These are phyloP conservation scores for Podarcis muralis DNA, from an alignment of 2,113 vertebrate species.

Conservation along the genomic window DNA sequence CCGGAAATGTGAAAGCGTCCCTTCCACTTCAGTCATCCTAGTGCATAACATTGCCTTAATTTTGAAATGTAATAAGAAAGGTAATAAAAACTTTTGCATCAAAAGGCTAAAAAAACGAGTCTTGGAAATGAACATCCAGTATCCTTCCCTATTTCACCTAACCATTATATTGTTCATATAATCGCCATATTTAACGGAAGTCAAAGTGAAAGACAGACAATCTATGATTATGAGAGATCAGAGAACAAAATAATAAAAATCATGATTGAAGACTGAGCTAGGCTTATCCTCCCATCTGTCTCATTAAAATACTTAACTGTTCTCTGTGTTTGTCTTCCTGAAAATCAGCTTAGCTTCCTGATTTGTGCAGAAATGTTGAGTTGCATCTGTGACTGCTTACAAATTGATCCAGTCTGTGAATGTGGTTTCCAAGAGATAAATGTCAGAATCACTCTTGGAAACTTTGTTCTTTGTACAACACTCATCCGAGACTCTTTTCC, in stretches of 20 bases:
- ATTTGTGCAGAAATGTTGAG: constrained; percentile 30
- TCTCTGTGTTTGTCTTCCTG: neutral
- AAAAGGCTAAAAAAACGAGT: neutral
- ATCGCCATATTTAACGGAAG: neutral
- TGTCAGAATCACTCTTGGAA: rapidly evolving
- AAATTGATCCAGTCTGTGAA: constrained; percentile 16
- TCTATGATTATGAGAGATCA: rapidly evolving
- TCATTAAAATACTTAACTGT: neutral
- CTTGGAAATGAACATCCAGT: neutral
- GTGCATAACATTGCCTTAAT: neutral
- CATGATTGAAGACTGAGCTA: neutral
- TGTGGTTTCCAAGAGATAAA: neutral
- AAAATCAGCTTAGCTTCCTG: neutral
- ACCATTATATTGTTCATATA: neutral
- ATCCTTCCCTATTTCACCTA: neutral
- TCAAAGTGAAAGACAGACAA: neutral
- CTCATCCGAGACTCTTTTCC: rapidly evolving
- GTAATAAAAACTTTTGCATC: neutral
- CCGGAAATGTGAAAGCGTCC: neutral
- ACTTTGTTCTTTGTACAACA: neutral
- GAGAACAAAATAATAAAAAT: neutral
- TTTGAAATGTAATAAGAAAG: too few species aligned
- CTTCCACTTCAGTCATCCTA: neutral
- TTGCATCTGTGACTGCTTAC: neutral
- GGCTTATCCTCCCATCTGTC: neutral